These are phyloP conservation scores for Tupaia chinensis DNA, from an alignment of 2,113 vertebrate species.

Conservation along the genomic window DNA sequence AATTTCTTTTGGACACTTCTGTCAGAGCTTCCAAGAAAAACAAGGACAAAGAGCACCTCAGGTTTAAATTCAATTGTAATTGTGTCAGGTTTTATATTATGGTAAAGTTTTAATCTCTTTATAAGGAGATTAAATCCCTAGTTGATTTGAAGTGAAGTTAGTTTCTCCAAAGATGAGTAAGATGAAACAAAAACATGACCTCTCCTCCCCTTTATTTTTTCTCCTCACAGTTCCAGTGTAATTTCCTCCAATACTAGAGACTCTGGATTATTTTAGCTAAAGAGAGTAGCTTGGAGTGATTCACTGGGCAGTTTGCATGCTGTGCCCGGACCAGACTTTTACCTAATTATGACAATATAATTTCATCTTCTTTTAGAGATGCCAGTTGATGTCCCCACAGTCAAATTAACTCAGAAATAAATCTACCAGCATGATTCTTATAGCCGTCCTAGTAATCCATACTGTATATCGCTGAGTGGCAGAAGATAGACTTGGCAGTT, in stretches of 20 bases:
- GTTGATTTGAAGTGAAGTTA: slow-evolving; percentile 66
- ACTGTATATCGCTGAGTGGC: slow-evolving; percentile 27
- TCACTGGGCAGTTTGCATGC: slow-evolving; percentile 30
- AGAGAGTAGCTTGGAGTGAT: slow-evolving; percentile 63
- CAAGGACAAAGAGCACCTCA: slow-evolving; percentile 48
- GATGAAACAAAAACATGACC: slow-evolving; percentile 51
- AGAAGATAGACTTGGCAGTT: slow-evolving; percentile 65
- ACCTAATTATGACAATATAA: slow-evolving; percentile 64
- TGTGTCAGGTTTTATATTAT: slow-evolving; percentile 70
- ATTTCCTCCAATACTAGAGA: slow-evolving; percentile 43
- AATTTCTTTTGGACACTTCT: slow-evolving; percentile 57
- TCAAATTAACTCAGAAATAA: slow-evolving; percentile 81
- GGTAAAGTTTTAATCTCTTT: slow-evolving; percentile 66
- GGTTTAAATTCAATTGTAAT: slow-evolving; percentile 62
- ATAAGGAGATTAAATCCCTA: slow-evolving; percentile 65
- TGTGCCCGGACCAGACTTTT: slow-evolving; percentile 60
- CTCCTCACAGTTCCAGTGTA: slow-evolving; percentile 42
- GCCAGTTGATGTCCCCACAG: slow-evolving; percentile 66
- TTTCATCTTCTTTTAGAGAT: slow-evolving; percentile 82
- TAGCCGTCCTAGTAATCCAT: slow-evolving; percentile 54
- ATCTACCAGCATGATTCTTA: slow-evolving; percentile 61
- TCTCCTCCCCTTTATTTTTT: slow-evolving; percentile 25
- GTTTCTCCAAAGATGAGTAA: slow-evolving; percentile 57
- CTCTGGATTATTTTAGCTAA: slow-evolving; percentile 51
- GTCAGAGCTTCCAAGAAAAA: slow-evolving; percentile 45